phyloP scores from a whole-genome alignment of 2,113 vertebrate genomes.

The Pygoscelis antarcticus region DNA sequence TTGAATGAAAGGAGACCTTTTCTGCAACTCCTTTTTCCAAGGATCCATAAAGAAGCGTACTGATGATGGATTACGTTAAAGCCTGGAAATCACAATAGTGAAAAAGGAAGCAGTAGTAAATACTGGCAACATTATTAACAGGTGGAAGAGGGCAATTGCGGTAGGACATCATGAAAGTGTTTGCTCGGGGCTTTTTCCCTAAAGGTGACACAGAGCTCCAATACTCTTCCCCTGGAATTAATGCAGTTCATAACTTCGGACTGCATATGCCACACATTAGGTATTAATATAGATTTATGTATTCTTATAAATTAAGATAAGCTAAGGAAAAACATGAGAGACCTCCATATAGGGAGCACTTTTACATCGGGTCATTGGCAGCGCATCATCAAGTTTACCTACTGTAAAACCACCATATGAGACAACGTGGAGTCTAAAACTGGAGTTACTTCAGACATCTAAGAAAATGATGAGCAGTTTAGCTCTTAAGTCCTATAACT shows the following conservation, averaged over 20 bases:
- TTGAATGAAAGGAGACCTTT: not conserved
- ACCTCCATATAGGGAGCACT: not conserved
- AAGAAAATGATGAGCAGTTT: not conserved
- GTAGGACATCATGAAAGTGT: not conserved
- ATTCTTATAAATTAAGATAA: not conserved
- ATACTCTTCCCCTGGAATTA: not conserved
- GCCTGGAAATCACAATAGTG: not conserved
- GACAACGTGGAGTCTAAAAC: not conserved
- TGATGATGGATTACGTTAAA: not conserved
- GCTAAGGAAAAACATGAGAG: not conserved
- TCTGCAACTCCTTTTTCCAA: not conserved
- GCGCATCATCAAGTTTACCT: not conserved
- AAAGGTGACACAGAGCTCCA: not conserved
- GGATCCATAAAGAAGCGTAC: not conserved
- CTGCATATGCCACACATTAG: not conserved
- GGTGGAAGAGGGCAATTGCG: not conserved
- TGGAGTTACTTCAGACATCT: not conserved
- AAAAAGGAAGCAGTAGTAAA: not conserved
- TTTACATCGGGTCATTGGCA: not conserved
- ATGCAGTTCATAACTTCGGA: not conserved
- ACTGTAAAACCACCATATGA: not conserved
- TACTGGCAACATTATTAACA: not conserved
- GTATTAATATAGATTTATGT: not conserved
- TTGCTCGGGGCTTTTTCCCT: not conserved
- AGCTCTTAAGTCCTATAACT: not conserved